Base-by-base conservation (phyloP, 2,888 invertebrate genomes). In the Synergus gifuensis region DNA sequence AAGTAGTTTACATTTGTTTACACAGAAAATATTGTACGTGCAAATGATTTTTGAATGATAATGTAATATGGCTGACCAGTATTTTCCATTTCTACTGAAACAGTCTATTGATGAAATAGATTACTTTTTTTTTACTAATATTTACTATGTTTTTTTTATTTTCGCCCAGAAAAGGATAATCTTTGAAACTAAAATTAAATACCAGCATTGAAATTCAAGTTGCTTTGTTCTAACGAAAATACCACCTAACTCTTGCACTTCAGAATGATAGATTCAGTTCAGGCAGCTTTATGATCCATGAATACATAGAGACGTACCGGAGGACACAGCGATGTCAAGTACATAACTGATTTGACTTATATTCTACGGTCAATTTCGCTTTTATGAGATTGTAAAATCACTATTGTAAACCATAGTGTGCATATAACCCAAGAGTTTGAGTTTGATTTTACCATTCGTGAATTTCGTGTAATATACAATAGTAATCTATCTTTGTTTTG, bases 301-400 rank as follows among this genome's bases (percentile, higher is more conserved):
- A 18, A 67, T 36, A 28, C 63, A 63, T 63, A 16, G 8, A 9
- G 8, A 9, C 36, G 28, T 22, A 11, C 1, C 54, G 28, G 28
- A 66, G 66, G n/a, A 42, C 18, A n/a, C n/a, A 42, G 40, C 42
- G n/a, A 22, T 46, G 22, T 67, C 46, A 46, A 67, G 44, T 46
- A 22, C 16, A 67, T 46, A 67, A 67, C 67, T 28, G 67, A 67
- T 67, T 67, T 67, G 22, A 22, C 44, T 67, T 46, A 46, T 46
- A 67, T 46, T 22, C 63, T 36, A 63, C 2, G 67, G 44, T 42
- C 46, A 46, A 67, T 46, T 42, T 42, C 11, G n/a, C 9, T n/a
- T 67, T 67, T 46, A 67, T 3, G 66, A 66, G 66, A 66, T 66
- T 66, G 42, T 66, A 66, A 66, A 42, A 42, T 66, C n/a, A 28